phyloP scores from a whole-genome alignment of 2,797 vertebrate species.

The Falco columbarius region DNA sequence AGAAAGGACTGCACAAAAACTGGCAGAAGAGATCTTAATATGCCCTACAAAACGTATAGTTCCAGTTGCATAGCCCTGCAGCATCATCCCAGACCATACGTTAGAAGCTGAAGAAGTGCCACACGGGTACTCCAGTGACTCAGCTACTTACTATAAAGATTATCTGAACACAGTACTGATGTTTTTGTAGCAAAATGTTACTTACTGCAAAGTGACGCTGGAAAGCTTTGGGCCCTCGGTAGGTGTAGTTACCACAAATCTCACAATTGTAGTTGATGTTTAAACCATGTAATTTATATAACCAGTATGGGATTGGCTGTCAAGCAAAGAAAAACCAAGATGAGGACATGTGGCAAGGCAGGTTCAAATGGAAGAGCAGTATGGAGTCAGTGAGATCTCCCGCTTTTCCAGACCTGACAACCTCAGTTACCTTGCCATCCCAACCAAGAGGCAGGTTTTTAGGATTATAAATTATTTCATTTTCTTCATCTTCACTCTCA shows the following conservation, averaged over 20 bases:
- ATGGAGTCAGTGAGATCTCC: not conserved
- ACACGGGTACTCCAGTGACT: no score
- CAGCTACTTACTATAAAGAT: rapidly evolving
- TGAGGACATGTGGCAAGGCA: not conserved
- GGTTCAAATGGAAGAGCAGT: not conserved
- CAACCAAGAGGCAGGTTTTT: conserved; percentile 97
- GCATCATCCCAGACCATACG: not conserved
- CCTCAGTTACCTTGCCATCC: conserved; percentile 90
- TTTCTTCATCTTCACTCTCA: conserved; percentile 97
- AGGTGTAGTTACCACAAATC: conserved; percentile 98
- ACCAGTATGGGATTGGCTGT: conserved; percentile 96
- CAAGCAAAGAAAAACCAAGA: not conserved
- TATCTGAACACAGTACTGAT: not conserved
- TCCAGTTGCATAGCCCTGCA: rapidly evolving
- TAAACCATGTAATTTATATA: conserved; percentile 94
- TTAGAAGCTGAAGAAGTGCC: not conserved
- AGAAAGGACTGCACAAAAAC: not conserved
- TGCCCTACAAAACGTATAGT: rapidly evolving
- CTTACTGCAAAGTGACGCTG: conserved; percentile 96
- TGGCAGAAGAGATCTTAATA: not conserved
- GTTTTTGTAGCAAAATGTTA: not conserved
- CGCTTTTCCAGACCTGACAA: not conserved
- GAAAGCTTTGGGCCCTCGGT: conserved; percentile 96
- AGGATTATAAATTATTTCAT: conserved; percentile 98
- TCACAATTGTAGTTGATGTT: conserved; percentile 99